Evolutionary conservation across 2,888 invertebrate species (phyloP).

Genomic region (Heliconius hortense): DNA sequence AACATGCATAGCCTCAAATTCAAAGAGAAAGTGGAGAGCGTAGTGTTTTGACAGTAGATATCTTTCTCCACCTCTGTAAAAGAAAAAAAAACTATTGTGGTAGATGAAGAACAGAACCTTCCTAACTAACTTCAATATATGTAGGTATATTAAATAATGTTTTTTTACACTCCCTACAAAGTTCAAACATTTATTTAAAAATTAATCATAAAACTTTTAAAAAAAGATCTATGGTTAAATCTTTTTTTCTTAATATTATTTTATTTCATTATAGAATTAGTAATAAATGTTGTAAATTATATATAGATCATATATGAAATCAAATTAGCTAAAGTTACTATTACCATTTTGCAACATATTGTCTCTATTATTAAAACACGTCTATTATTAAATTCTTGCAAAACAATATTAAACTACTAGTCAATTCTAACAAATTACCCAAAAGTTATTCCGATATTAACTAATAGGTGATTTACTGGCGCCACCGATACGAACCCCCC

Average conservation of each 20-base stretch:
- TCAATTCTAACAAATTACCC: conserved; percentile 7
- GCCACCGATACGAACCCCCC: conserved; percentile 57
- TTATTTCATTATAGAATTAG: not conserved
- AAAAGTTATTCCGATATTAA: conserved; percentile 44
- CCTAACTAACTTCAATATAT: no score
- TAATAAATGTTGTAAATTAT: no score
- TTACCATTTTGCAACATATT: not conserved
- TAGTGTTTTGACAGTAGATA: no score
- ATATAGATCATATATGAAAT: no score
- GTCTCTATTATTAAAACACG: not conserved
- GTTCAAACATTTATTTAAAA: not conserved
- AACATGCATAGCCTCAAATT: no score
- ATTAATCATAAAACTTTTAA: not conserved
- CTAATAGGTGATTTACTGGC: conserved; percentile 71
- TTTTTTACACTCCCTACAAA: no score
- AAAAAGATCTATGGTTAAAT: not conserved
- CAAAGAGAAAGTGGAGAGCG: no score
- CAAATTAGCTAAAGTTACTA: not conserved
- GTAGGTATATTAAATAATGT: no score
- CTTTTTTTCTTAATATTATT: no score
- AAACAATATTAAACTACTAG: conserved; percentile 7
- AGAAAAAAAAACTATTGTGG: no score
- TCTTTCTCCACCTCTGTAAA: no score
- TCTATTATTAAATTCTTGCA: conserved; percentile 7
- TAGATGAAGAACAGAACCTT: no score